A percentile compares a stretch with the other conserved stretches of the same genome.
Conservation (phyloP, 2,113 vertebrate species). For the Macrotis lagotis region DNA sequence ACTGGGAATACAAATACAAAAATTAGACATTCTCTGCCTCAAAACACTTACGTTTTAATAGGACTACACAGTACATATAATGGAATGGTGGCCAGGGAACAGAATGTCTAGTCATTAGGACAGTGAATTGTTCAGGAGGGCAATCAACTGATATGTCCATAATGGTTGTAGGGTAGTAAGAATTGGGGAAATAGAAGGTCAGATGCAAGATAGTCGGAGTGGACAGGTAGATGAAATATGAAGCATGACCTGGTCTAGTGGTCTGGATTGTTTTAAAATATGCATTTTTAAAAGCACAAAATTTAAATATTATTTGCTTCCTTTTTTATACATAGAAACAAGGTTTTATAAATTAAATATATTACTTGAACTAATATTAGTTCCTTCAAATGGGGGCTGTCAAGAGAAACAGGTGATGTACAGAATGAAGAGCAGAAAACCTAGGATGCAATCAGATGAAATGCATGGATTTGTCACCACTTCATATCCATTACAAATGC, state of each 20-base stretch:
- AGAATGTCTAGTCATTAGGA: background rate
- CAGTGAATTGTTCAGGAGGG: background rate
- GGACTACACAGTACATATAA: background rate
- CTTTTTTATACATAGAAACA: slow-evolving; percentile 27
- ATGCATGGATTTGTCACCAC: slow-evolving; percentile 55
- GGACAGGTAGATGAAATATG: background rate
- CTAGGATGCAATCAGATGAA: slow-evolving; percentile 78
- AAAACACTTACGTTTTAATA: background rate
- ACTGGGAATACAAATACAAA: background rate
- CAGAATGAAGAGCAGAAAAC: slow-evolving; percentile 60
- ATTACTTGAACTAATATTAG: slow-evolving; percentile 15
- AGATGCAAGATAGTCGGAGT: background rate
- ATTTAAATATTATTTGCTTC: slow-evolving; percentile 42
- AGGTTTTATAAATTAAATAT: background rate
- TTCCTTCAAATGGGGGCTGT: slow-evolving; percentile 45
- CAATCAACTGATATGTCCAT: background rate
- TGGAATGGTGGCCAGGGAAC: background rate
- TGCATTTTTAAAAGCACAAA: background rate
- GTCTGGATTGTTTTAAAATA: background rate
- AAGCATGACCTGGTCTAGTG: background rate
- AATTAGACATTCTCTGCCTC: background rate
- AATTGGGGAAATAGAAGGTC: background rate
- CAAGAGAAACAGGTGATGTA: background rate
- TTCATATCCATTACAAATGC: slow-evolving; percentile 75
- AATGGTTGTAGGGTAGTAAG: no score